Evolutionary conservation across 1,140 invertebrate genomes (phyloP).

Genomic region (Drosophila kurseongensis): DNA sequence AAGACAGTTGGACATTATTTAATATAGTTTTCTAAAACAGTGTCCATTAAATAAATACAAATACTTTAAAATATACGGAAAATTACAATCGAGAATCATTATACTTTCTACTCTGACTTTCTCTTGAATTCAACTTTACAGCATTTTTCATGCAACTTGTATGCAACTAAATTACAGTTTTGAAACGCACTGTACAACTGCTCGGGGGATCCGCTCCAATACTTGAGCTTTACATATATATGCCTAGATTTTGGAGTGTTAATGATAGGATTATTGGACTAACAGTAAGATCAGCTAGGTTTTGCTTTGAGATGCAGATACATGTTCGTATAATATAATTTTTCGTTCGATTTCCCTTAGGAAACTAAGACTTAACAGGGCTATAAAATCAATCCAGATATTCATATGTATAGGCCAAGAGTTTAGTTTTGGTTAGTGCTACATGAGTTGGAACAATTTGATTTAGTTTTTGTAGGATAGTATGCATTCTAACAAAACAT

Average conservation of each 20-base stretch:
- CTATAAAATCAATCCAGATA: slow-evolving; percentile 48
- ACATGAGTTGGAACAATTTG: slow-evolving; percentile 56
- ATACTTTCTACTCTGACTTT: neutral
- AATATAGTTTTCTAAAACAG: neutral
- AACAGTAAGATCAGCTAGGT: slow-evolving; percentile 56
- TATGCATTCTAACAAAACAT: slow-evolving; percentile 48
- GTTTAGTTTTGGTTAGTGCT: slow-evolving; percentile 79
- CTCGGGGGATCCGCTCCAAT: slow-evolving; percentile 42
- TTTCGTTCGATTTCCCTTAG: slow-evolving; percentile 3
- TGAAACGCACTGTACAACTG: slow-evolving; percentile 26
- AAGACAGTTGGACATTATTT: neutral
- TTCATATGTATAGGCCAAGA: slow-evolving; percentile 65
- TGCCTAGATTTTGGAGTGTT: slow-evolving; percentile 33
- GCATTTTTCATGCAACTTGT: neutral
- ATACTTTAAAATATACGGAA: neutral
- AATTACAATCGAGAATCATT: neutral
- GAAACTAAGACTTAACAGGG: slow-evolving; percentile 39
- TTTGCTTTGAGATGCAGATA: slow-evolving; percentile 48
- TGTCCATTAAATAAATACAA: neutral
- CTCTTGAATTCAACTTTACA: neutral
- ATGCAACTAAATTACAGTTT: neutral
- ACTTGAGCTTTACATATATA: slow-evolving; percentile 51
- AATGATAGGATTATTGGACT: slow-evolving; percentile 54
- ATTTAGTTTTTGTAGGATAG: slow-evolving; percentile 39
- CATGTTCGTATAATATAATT: slow-evolving; percentile 39